Base-by-base conservation (phyloP, 37 sponge, comb jelly and placozoan genomes). In the Mnemiopsis leidyi region DNA sequence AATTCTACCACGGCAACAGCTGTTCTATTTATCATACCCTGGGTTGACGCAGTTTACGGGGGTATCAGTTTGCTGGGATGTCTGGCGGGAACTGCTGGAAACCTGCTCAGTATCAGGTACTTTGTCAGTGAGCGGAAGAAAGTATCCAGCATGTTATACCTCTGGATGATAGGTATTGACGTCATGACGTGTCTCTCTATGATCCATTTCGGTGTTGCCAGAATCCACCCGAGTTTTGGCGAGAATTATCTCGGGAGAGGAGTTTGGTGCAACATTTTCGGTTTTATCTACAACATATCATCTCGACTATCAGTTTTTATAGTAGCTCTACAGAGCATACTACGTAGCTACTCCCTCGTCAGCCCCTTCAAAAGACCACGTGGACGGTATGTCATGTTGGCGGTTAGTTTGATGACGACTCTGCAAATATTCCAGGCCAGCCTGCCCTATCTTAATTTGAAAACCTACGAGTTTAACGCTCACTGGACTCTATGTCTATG, bases 281-380 rank as follows among this genome's bases (percentile, higher is more conserved):
- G 90, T 3, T 85, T 40, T 26, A 0, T 85, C 21, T 85, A 85
- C 90, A 85, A 85, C 90, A 85, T 85, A n/a, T 85, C 90, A 13
- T 40, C 61, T 29, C 40, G 90, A 3, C 48, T 85, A 3, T 39
- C 48, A 7, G 90, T 85, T 7, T 40, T 85, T 40, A 40, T 85
- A 0, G 90, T 85, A 29, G 90, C 90, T 23, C 36, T 85, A 39
- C 90, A 85, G 48, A 85, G 90, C 90, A 40, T 85, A 39, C 28
- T 85, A 7, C 33, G 90, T 35, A 85, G 90, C 25, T 85, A 85
- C 26, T 85, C 90, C 26, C 61, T 85, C 38, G 90, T 85, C 0
- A 39, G 24, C 29, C 90, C 90, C 24, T 85, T 85, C 48, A 38
- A 40, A 29, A 85, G 25, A 26, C 13, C 36, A 9, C 5, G 35